Conservation (phyloP, 1,140 invertebrate species). For the Acromyrmex heyeri region DNA sequence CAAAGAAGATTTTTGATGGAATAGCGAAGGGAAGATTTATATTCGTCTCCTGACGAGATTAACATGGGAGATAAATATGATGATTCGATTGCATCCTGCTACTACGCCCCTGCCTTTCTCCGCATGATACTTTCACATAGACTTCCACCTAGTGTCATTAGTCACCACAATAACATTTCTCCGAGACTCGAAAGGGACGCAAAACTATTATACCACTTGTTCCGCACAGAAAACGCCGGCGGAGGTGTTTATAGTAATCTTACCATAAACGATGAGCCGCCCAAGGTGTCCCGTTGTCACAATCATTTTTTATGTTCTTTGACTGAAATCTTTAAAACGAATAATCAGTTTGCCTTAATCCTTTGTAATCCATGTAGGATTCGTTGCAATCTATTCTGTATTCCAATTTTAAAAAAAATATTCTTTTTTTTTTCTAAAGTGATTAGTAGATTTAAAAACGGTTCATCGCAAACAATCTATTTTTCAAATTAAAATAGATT, state of each 20-base stretch:
- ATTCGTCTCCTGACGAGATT: constrained; percentile 21
- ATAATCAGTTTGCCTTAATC: neutral
- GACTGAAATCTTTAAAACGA: constrained; percentile 4
- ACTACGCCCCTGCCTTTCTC: constrained; percentile 74
- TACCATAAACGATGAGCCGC: constrained; percentile 52
- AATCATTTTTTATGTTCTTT: constrained; percentile 72
- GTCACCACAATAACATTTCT: constrained; percentile 77
- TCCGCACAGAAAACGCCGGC: constrained; percentile 70
- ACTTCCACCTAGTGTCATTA: constrained; percentile 75
- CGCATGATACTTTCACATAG: constrained; percentile 57
- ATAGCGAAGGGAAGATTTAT: constrained; percentile 26
- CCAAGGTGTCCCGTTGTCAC: constrained; percentile 69
- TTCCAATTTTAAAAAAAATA: neutral
- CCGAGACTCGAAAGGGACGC: constrained; percentile 65
- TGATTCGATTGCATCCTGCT: constrained; percentile 34
- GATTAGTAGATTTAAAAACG: neutral
- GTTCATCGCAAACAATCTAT: neutral
- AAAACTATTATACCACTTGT: constrained; percentile 78
- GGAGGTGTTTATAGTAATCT: constrained; percentile 81
- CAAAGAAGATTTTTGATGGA: neutral
- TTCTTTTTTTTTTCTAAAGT: neutral
- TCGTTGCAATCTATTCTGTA: too few species aligned
- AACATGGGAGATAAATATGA: constrained; percentile 53
- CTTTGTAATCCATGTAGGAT: neutral
- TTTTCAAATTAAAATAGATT: constrained; percentile 15